Base-by-base conservation (phyloP, 2,888 invertebrate genomes). In the Baccha elongata region DNA sequence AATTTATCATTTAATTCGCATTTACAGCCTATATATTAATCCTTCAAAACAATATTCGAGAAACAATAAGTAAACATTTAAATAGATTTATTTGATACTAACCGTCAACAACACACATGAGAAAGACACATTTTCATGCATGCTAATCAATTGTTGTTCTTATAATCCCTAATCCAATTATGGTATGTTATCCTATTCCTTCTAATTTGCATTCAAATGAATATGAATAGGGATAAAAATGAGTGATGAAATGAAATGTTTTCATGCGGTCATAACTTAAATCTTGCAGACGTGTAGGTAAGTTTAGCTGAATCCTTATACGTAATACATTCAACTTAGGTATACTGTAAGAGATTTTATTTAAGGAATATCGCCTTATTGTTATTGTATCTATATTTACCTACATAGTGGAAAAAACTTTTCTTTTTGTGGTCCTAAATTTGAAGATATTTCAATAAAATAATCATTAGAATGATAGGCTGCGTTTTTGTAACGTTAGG, bases 191-290 rank as follows among this genome's bases (percentile, higher is more conserved):
- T 17, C 32, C 3, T 11, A 32, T 32, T 17, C 17, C 26, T 52
- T 19, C 4, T 52, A 32, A 52, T 52, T 52, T 32, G 32, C 52
- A 52, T 52, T 52, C 17, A 52, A 50, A 50, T 50, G 50, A 48
- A 48, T 48, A 26, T 26, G 48, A 48, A 13, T 26, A 29, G 3
- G 29, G 15, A 13, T 50, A 29, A 26, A 19, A 52, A 19, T 32
- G 11, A 52, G 32, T 32, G 52, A 52, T 32, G 32, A 17, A 29
- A 32, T 50, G 26, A 26, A 26, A 23, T 1, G 17, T 13, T 32
- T 17, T 32, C 17, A 29, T 23, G 26, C 15, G 48, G 13, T 21
- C 13, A 50, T 52, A 32, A 52, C 15, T 52, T 17, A 17, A 52
- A 29, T 19, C 7, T 19, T 19, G 6, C 3, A 10, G n/a, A 44